phyloP scores from a whole-genome alignment of 2,797 vertebrate genomes.

The Trachurus trachurus region DNA sequence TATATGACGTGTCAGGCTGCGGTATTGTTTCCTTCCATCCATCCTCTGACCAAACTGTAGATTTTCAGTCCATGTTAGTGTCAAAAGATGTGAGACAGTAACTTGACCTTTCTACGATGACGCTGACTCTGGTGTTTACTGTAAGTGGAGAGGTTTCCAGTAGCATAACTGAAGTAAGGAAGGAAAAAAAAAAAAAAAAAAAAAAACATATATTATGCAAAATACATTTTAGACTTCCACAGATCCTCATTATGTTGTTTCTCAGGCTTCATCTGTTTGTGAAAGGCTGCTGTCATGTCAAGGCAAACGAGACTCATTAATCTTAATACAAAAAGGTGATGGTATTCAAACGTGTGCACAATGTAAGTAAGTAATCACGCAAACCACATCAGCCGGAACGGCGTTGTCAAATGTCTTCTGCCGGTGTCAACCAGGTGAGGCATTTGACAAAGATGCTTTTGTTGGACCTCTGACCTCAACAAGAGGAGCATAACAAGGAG shows the following conservation, averaged over 20 bases:
- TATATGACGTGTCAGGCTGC: neutral
- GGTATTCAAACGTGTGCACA: constrained; percentile 26
- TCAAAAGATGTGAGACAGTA: constrained; percentile 11
- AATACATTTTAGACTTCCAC: no score
- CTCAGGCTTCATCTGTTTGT: neutral
- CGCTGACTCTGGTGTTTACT: constrained; percentile 1
- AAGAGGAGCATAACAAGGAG: constrained; percentile 4
- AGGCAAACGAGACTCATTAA: constrained; percentile 4
- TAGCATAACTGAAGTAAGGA: neutral
- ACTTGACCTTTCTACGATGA: constrained; percentile 22
- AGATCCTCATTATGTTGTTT: neutral
- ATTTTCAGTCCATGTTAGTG: constrained; percentile 20
- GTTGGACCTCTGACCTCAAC: constrained; percentile 56
- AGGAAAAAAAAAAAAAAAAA: neutral
- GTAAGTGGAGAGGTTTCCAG: constrained; percentile 12
- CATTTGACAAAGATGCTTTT: constrained; percentile 41
- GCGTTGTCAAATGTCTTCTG: constrained; percentile 15
- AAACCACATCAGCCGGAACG: constrained; percentile 3
- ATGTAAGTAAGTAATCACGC: constrained; percentile 25
- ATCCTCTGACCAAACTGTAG: neutral
- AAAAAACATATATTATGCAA: neutral
- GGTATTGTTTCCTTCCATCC: constrained; percentile 1
- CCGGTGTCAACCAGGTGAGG: constrained; percentile 8
- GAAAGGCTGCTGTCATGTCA: neutral
- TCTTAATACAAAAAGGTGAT: neutral